phyloP scores from a whole-genome alignment of 2,113 vertebrate species.

The Alaudala cheleensis region DNA sequence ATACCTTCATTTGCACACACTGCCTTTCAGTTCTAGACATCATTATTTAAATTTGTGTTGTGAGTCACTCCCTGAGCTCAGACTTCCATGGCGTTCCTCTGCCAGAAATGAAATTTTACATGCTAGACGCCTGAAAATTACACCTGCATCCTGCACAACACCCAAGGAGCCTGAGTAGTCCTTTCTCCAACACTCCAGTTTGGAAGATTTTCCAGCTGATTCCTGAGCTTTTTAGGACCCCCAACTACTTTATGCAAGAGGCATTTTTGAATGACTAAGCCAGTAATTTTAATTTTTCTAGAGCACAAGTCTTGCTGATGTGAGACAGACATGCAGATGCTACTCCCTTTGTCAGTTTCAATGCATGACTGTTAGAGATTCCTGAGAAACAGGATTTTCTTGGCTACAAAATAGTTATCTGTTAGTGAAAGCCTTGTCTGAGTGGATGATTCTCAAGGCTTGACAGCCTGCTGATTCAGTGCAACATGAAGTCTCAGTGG shows the following conservation, averaged over 20 bases:
- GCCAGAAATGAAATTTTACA: neutral
- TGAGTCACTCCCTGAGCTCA: neutral
- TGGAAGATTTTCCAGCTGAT: neutral
- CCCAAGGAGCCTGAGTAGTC: neutral
- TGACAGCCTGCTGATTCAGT: conserved; percentile 52
- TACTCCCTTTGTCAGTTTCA: neutral
- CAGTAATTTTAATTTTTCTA: neutral
- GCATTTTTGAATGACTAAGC: neutral
- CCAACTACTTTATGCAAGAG: neutral
- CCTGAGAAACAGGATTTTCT: neutral
- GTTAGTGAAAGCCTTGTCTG: conserved; percentile 30
- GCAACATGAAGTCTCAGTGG: conserved; percentile 15
- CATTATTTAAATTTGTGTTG: neutral
- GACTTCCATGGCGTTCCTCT: neutral
- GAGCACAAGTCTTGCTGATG: neutral
- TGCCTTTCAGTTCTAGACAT: neutral
- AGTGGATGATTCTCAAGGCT: neutral
- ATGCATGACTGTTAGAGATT: neutral
- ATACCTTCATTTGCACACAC: neutral
- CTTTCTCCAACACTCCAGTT: neutral
- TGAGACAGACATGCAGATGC: neutral
- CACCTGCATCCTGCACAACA: neutral
- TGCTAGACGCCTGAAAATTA: neutral
- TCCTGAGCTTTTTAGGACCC: neutral
- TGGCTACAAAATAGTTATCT: neutral